These are phyloP conservation scores for Rhingia rostrata DNA, from an alignment of 2,888 invertebrate genomes.

Conservation along the genomic window DNA sequence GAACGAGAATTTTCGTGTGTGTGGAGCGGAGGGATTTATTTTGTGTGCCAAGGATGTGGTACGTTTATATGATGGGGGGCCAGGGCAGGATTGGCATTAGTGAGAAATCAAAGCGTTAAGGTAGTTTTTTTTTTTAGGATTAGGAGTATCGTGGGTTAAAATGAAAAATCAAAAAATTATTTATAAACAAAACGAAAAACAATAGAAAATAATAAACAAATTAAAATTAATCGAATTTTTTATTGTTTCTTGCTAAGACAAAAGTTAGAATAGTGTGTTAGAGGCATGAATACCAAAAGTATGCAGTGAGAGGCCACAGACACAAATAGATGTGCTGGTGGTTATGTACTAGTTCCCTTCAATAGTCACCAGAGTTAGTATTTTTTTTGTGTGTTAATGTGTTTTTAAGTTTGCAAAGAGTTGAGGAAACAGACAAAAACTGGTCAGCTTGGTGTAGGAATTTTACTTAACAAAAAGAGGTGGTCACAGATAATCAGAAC, in stretches of 20 bases:
- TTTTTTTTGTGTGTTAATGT: constrained; percentile 7
- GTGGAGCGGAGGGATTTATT: constrained; percentile 66
- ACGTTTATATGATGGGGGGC: constrained; percentile 33
- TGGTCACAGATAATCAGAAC: too few species aligned
- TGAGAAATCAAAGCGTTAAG: constrained; percentile 74
- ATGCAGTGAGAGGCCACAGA: constrained; percentile 45
- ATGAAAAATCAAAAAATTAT: constrained; percentile 75
- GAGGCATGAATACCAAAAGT: constrained; percentile 36
- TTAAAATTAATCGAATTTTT: constrained; percentile 72
- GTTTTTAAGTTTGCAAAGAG: not conserved
- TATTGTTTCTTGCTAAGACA: constrained; percentile 25
- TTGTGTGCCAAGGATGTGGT: constrained; percentile 55
- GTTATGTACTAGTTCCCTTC: constrained; percentile 19
- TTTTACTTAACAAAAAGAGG: too few species aligned
- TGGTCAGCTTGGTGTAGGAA: too few species aligned
- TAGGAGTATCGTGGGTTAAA: constrained; percentile 77
- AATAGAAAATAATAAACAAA: constrained; percentile 76
- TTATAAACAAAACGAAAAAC: constrained; percentile 77
- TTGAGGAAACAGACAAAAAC: not conserved
- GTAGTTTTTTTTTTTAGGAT: constrained; percentile 68
- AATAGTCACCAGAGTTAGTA: constrained; percentile 17
- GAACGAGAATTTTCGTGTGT: constrained; percentile 78
- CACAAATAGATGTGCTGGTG: constrained; percentile 21
- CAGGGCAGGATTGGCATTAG: constrained; percentile 75
- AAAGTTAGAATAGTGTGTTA: constrained; percentile 43